Evolutionary conservation across 2,113 vertebrate genomes (phyloP).

Genomic region (Sinocyclocheilus maitianheensis): DNA sequence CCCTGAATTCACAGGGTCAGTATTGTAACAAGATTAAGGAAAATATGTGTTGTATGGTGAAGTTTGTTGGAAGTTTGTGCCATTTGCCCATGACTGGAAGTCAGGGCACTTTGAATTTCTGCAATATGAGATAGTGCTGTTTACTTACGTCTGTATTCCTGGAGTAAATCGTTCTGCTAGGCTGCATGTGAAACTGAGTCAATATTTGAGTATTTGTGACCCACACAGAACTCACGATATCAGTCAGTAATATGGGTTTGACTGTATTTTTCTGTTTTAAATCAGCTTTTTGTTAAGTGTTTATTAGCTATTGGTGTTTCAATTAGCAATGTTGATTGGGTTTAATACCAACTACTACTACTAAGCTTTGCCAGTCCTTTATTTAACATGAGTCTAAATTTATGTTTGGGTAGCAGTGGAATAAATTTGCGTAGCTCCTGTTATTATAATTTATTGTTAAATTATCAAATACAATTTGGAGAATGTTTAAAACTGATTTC

Average conservation of each 20-base stretch:
- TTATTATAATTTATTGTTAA: too few species aligned
- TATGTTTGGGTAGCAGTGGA: not conserved
- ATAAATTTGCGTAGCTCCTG: not conserved
- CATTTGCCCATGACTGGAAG: not conserved
- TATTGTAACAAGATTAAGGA: not conserved
- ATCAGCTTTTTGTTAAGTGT: not conserved
- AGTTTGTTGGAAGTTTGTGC: not conserved
- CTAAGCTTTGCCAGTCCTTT: not conserved
- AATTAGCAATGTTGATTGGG: too few species aligned
- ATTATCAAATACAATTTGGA: too few species aligned
- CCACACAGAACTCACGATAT: not conserved
- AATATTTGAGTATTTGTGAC: conserved; percentile 9
- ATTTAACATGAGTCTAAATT: not conserved
- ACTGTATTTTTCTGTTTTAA: not conserved
- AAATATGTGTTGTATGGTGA: not conserved
- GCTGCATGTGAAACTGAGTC: not conserved
- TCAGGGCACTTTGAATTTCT: not conserved
- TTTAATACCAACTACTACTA: too few species aligned
- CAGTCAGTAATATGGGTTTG: not conserved
- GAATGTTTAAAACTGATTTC: too few species aligned
- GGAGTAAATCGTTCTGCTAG: not conserved
- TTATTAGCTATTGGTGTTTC: not conserved
- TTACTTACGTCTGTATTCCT: not conserved
- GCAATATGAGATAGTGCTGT: not conserved
- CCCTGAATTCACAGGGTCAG: not conserved